Base-by-base conservation (phyloP, 1,140 invertebrate species). In the Atta cephalotes region DNA sequence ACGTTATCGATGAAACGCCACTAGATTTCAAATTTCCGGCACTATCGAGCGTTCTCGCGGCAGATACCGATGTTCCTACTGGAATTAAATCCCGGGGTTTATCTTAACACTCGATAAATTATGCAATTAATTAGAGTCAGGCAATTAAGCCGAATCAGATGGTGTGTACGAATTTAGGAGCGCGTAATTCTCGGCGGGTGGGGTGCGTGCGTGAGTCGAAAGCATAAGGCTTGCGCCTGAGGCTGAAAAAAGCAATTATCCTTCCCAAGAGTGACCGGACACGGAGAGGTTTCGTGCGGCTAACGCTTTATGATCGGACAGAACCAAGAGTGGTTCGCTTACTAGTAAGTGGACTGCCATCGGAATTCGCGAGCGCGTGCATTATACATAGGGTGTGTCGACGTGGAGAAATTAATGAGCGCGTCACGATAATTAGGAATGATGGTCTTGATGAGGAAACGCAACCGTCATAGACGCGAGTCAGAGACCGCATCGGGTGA, bases 91-190 rank as follows among this genome's bases (percentile, higher is more conserved):
- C 93, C 93, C 85, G 81, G 84, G 92, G 88, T 92, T 93, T 93
- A 93, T 93, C 93, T 90, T 68, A 84, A 71, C 76, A 87, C 78
- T 86, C 92, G 89, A 94, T 94, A 94, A 94, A 94, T 94, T 92
- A 91, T 87, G 91, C 90, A 94, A 94, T 94, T 94, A 94, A 94
- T 94, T 94, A 94, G 80, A 74, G 89, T 66, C 89, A 78, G 76
- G 92, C 92, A 94, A 94, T 94, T 93, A 94, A 94, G 86, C 91
- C 85, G 88, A 92, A 94, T 94, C 93, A 94, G 93, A 94, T 93
- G 92, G 92, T 78, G 87, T 80, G 85, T 91, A 93, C 85, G 87
- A 93, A 93, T 93, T 93, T 93, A 93, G 89, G 89, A 92, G 89
- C 91, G 87, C 76, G 88, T 93, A 93, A 91, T 81, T 93, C 88